Base-by-base conservation (phyloP, 2,113 vertebrate species). In the Pimephales promelas region DNA sequence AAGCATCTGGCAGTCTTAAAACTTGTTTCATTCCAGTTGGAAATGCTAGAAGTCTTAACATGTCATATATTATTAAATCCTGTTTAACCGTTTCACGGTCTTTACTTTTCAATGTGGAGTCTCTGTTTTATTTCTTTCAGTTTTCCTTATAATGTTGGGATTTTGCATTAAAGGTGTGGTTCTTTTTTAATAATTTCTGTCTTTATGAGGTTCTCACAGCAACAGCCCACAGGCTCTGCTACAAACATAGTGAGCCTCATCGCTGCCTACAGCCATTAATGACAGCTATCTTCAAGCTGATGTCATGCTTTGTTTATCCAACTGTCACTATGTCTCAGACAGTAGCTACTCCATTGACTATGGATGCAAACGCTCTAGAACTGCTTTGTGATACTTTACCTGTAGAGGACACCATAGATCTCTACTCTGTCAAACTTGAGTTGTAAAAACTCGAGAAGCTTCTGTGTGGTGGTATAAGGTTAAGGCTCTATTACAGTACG, bases 61-160 rank as follows among this genome's bases (percentile, higher is more conserved):
- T 72, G 64, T 78, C 45, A 70, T 77, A 40, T 28, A 81, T 56
- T 57, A 45, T 56, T 47, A 34, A 81, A 81, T 81, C 45, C 52
- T 26, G 52, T 43, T 81, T 64, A 10, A 34, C 16, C 11, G 36
- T 47, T 28, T 22, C 36, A 75, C 13, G 2, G 11, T 43, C 5
- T 57, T 70, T 54, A 1, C 31, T 80, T 59, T 79, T 79, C 16
- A 36, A 22, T 26, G n/a, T 47, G 6, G n/a, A 72, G 40, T 72
- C 36, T 71, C n/a, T 45, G 5, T 24, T 45, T 24, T 14, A 11
- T 72, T 45, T 14, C 3, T 2, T 14, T 24, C 10, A 24, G 36
- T 45, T 72, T 45, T 72, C n/a, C 5, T 45, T 72, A 9, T 72
- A 45, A 72, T 72, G 11, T 24, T 71, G 68, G 43, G 40, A 14